Base-by-base conservation (phyloP, 2,113 vertebrate genomes). In the Larimichthys crocea region DNA sequence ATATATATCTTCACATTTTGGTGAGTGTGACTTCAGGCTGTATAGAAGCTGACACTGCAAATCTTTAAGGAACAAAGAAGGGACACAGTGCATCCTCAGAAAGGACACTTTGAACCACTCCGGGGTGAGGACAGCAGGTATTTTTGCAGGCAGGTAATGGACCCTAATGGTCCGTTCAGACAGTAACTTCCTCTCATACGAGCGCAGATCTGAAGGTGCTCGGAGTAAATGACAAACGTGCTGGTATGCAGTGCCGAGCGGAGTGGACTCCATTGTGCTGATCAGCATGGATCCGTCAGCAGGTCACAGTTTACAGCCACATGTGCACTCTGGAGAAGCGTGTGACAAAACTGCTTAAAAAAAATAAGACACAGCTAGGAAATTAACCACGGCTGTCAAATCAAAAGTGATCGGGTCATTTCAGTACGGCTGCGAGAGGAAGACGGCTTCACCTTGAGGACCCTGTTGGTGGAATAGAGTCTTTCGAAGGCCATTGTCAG, bases 311-410 rank as follows among this genome's bases (percentile, higher is more conserved):
- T 46, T 56, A 67, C 59, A 72, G 42, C 12, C 53, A 42, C 79
- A 24, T 0, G 48, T 22, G 15, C n/a, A 20, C 26, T 10, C 26
- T 10, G 0, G 42, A 78, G n/a, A 75, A 56, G 29, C 20, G 9
- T 19, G 46, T 22, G 73, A 72, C 79, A 77, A 42, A 71, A 44
- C 22, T 1, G 46, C n/a, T 20, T 24, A 71, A 82, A 78, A 40
- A 31, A 31, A 31, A 31, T 2, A 29, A 29, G 50, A 76, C 77
- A 44, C 71, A 26, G 60, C n/a, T 0, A 0, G 31, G 31, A 31
- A 53, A 84, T 91, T 80, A 86, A 72, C 57, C 74, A 79, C 57
- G 84, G 84, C 86, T 87, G 90, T 91, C 90, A 67, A 68, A 76
- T 49, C 49, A 42, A 5, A 86, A 86, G 74, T 31, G 10, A 85